phyloP scores from a whole-genome alignment of 2,113 vertebrate species.

The Glaucidium brasilianum region DNA sequence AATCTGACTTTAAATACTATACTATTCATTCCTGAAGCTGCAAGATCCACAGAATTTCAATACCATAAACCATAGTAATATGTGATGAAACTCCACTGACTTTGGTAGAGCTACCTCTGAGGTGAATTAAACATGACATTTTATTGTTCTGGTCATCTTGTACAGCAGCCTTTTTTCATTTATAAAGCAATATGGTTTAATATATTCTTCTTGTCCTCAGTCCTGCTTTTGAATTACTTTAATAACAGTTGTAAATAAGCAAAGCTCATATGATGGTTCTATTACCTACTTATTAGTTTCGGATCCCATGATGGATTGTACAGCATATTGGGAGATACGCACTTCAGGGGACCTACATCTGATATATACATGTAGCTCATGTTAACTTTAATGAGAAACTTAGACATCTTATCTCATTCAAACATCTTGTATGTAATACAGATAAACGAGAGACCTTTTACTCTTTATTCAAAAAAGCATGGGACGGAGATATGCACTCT shows the following conservation, averaged over 20 bases:
- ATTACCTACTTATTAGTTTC: constrained; percentile 19
- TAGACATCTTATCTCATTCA: background rate
- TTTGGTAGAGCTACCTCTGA: background rate
- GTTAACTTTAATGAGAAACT: constrained; percentile 16
- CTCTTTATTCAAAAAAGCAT: background rate
- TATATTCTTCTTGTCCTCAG: constrained; percentile 15
- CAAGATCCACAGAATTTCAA: background rate
- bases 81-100: background rate
- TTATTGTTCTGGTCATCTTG: constrained; percentile 21
- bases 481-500: background rate
- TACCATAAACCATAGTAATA: background rate
- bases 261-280: background rate
- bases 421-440: background rate
- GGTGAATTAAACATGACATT: background rate
- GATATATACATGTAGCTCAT: background rate
- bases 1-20: constrained; percentile 10
- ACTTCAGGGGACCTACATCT: background rate
- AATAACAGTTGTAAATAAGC: constrained; percentile 30
- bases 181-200: constrained; percentile 1
- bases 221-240: constrained; percentile 38
- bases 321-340: background rate
- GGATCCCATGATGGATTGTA: background rate
- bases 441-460: background rate
- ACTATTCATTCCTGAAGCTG: background rate
- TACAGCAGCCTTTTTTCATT: background rate